A percentile compares a stretch with the other conserved stretches of the same genome.
Evolutionary conservation across 2,888 invertebrate species (phyloP).

Genomic region (Acanthosepion pharaonis): DNA sequence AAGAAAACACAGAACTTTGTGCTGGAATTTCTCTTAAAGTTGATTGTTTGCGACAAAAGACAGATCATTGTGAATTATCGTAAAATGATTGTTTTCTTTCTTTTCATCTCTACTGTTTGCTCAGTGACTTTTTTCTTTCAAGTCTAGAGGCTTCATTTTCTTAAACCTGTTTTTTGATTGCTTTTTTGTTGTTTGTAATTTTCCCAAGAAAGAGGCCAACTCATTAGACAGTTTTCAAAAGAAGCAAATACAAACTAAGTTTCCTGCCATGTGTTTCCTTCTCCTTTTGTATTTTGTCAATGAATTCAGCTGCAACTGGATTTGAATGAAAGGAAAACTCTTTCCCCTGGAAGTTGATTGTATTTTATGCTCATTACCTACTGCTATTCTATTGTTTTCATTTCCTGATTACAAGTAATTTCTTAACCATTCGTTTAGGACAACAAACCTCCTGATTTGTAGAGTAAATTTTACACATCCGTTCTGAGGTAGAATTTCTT

Average conservation of each 20-base stretch:
- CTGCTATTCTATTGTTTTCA: not conserved
- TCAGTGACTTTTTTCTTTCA: not conserved
- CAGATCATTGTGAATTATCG: not conserved
- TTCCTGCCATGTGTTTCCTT: not conserved
- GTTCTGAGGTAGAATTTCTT: not conserved
- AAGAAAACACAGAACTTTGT: too few relatives aligned
- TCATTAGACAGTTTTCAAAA: not conserved
- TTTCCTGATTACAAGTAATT: not conserved
- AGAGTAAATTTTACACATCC: not conserved
- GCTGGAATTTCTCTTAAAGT: not conserved
- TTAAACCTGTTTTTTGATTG: not conserved
- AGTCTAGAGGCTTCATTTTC: not conserved
- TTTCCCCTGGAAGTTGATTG: not conserved
- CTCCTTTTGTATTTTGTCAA: not conserved
- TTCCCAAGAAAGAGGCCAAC: not conserved
- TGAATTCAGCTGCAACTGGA: not conserved
- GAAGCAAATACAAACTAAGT: not conserved
- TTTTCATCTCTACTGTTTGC: not conserved
- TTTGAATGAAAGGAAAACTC: not conserved
- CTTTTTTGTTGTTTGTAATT: not conserved
- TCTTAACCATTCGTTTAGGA: not conserved
- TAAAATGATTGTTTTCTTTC: not conserved
- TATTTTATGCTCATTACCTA: not conserved
- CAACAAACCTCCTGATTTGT: not conserved
- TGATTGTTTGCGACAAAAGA: not conserved